Conservation (phyloP, 2,797 vertebrate species). For the Triplophysa yarkandensis region DNA sequence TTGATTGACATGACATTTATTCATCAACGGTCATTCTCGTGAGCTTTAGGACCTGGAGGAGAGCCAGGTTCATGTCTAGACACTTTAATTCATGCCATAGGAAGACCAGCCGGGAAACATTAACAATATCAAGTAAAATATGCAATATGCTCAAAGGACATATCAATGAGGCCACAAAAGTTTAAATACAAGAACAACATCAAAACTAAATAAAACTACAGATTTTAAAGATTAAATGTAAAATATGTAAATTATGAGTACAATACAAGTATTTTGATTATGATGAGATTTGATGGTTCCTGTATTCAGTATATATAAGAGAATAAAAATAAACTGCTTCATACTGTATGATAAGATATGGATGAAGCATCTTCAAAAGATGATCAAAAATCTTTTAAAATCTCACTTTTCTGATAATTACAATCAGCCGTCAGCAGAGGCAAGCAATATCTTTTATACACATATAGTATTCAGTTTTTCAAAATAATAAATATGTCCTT, state of each 20-base stretch:
- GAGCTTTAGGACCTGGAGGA: constrained; percentile 52
- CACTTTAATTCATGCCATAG: constrained; percentile 38
- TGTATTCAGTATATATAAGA: too few relatives aligned
- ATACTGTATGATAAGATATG: too few relatives aligned
- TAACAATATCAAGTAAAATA: background rate
- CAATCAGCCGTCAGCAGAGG: background rate
- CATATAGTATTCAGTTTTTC: too few relatives aligned
- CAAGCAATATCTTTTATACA: too few relatives aligned
- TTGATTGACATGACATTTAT: background rate
- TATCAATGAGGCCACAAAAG: constrained; percentile 8
- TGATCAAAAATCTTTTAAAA: background rate
- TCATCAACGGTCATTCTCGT: constrained; percentile 55
- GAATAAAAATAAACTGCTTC: background rate
- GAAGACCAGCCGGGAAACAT: constrained; percentile 9
- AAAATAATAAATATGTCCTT: constrained; percentile 23
- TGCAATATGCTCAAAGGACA: background rate
- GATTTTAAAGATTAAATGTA: too few relatives aligned
- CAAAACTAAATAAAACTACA: too few relatives aligned
- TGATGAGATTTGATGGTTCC: too few relatives aligned
- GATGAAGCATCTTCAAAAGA: too few relatives aligned
- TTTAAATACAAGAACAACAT: background rate
- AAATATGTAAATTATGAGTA: too few relatives aligned
- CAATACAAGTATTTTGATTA: too few relatives aligned
- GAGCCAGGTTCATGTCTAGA: constrained; percentile 15
- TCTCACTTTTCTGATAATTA: background rate